Base-by-base conservation (phyloP, 2,797 vertebrate species). In the Urophycis tenuis region DNA sequence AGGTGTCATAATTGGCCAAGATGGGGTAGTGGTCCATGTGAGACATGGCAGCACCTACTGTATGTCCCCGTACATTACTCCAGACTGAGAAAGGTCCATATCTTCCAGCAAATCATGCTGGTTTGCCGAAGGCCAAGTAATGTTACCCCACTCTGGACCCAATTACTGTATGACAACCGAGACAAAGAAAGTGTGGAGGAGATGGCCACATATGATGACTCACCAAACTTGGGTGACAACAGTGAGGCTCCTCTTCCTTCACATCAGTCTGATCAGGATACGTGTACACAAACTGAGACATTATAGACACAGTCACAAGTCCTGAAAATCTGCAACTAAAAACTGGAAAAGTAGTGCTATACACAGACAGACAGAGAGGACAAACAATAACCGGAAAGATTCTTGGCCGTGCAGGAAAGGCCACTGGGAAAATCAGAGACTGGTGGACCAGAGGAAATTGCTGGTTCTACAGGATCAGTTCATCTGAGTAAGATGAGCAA, bases 1-100 rank as follows among this genome's bases (percentile, higher is more conserved):
- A 53, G 81, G 81, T 25, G 34, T 74, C 7, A 76, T 81, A n/a
- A 81, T 82, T 25, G 73, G 79, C 35, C 73, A 84, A 31, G 83
- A 81, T 75, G 82, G 74, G 36, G 80, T 74, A 22, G 73, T 81
- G 64, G 32, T 85, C 3, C 81, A 82, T 81, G 77, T 83, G 0
- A 73, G 78, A 32, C 67, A 30, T 14, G 67, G 67, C 10, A 29
- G 67, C 67, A 70, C n/a, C 12, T 14, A 70, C n/a, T n/a, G n/a
- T n/a, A n/a, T 29, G 29, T 70, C 31, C 25, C 1, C 3, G n/a
- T 70, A 70, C 81, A 81, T 72, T 29, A 70, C 3, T 70, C 67
- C 25, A 70, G 67, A 29, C 67, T 70, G 15, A 7, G 67, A 70
- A 70, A 70, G 67, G n/a, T 70, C 8, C 10, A 70, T 70, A 5